Evolutionary conservation across 2,113 vertebrate genomes (phyloP).

Genomic region (Halichoerus grypus): DNA sequence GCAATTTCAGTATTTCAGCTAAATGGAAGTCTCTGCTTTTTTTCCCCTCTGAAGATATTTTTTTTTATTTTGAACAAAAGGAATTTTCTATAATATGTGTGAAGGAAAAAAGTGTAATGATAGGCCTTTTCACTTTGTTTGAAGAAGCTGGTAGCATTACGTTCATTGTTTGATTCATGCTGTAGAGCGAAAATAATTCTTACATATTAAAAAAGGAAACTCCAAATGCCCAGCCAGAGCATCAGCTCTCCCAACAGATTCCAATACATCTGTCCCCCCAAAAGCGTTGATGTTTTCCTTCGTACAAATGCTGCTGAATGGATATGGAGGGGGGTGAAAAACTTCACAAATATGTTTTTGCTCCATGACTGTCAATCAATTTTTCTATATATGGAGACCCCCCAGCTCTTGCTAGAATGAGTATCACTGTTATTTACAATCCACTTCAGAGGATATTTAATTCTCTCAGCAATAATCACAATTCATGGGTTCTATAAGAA

Average conservation of each 20-base stretch:
- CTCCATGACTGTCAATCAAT: background rate
- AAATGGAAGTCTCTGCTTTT: conserved; percentile 4
- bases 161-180: background rate
- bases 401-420: background rate
- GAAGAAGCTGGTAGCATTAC: background rate
- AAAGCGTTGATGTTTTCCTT: conserved; percentile 47
- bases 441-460: conserved; percentile 45
- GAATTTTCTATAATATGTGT: background rate
- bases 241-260: background rate
- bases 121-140: conserved; percentile 34
- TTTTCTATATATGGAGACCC: background rate
- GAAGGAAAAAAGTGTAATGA: background rate
- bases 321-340: background rate
- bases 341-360: conserved; percentile 7
- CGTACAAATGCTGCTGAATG: background rate
- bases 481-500: conserved; percentile 7
- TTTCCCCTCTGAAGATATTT: background rate
- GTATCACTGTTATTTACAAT: conserved; percentile 29
- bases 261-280: background rate
- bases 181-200: background rate
- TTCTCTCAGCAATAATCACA: conserved; percentile 46
- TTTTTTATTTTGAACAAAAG: conserved; percentile 16
- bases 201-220: conserved; percentile 18
- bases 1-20: conserved; percentile 53
- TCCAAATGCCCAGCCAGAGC: conserved; percentile 12